These are phyloP conservation scores for Scomber scombrus DNA, from an alignment of 2,113 vertebrate species.

Conservation along the genomic window DNA sequence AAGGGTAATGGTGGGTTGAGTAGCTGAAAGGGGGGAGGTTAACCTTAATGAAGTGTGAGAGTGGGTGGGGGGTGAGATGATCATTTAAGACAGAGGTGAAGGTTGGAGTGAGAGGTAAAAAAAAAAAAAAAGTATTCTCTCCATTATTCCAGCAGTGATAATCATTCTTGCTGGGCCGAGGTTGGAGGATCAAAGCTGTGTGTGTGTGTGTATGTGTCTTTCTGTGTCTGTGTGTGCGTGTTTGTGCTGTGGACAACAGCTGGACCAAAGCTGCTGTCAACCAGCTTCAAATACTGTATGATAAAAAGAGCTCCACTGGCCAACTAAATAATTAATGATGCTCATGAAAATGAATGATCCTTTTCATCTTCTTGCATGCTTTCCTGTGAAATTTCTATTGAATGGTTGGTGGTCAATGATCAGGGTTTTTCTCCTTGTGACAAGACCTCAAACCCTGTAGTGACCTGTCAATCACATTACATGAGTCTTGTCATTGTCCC, in stretches of 20 bases:
- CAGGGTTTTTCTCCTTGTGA: no score
- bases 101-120: slow-evolving; percentile 53
- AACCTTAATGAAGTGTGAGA: slow-evolving; percentile 59
- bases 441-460: no score
- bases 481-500: slow-evolving; percentile 17
- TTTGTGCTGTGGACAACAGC: slow-evolving; percentile 55
- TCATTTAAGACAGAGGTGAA: slow-evolving; percentile 73
- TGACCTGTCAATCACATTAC: not conserved
- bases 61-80: slow-evolving; percentile 38
- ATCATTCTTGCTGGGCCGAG: slow-evolving; percentile 70
- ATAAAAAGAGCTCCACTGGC: not conserved
- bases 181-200: slow-evolving; percentile 40
- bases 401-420: not conserved
- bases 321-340: not conserved
- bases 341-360: no score
- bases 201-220: slow-evolving; percentile 2
- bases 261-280: slow-evolving; percentile 72
- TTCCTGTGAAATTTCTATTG: not conserved
- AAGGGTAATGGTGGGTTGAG: slow-evolving; percentile 72
- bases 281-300: slow-evolving; percentile 8
- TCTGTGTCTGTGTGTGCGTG: slow-evolving; percentile 17
- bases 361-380: not conserved
- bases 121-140: slow-evolving; percentile 32
- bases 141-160: slow-evolving; percentile 48
- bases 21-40: slow-evolving; percentile 63